Evolutionary conservation across 1,140 invertebrate genomes (phyloP).

Genomic region (Pollicipes pollicipes): DNA sequence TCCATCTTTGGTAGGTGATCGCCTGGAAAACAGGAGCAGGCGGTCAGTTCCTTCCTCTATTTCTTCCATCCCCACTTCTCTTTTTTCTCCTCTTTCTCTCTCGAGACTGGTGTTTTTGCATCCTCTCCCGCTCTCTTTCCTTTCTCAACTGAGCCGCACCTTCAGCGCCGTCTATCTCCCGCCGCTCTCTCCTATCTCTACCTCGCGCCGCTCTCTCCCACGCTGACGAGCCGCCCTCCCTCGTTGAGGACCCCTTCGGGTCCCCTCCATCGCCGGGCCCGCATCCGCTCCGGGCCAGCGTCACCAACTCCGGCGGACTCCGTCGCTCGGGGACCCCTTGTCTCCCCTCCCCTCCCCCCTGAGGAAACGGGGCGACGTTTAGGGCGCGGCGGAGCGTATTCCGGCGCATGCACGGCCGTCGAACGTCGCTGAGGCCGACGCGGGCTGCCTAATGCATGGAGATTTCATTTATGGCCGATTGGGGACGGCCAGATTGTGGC

Average conservation of each 20-base stretch:
- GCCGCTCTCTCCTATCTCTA: too few relatives aligned
- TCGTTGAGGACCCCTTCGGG: not conserved
- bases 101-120: not conserved
- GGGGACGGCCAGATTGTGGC: not conserved
- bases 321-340: not conserved
- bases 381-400: not conserved
- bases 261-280: not conserved
- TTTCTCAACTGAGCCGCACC: too few relatives aligned
- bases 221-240: not conserved
- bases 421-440: not conserved
- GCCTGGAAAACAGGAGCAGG: not conserved
- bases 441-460: not conserved
- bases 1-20: conserved; percentile 6
- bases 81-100: not conserved
- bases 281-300: too few relatives aligned
- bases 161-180: too few relatives aligned
- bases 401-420: too few relatives aligned
- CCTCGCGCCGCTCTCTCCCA: too few relatives aligned
- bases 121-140: too few relatives aligned
- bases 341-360: too few relatives aligned
- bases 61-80: not conserved
- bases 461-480: not conserved
- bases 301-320: not conserved
- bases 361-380: not conserved
- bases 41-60: not conserved